Evolutionary conservation across 2,113 vertebrate species (phyloP).

Genomic region (Dromiciops gliroides): DNA sequence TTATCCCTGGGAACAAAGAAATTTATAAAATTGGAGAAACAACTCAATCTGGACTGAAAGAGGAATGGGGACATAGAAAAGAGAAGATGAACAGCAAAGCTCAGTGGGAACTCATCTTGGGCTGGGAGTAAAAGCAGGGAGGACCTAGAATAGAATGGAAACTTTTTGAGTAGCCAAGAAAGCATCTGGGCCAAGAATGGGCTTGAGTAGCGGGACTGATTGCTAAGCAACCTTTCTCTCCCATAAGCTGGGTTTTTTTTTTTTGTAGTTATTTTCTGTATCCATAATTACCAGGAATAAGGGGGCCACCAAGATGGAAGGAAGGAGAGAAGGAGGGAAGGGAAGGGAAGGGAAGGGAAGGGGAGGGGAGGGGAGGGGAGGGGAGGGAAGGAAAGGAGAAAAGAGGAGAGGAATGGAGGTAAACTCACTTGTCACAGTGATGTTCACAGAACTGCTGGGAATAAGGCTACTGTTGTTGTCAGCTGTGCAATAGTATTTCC

Average conservation of each 20-base stretch:
- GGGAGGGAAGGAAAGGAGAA: not conserved
- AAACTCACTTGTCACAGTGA: conserved; percentile 26
- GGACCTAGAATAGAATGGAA: not conserved
- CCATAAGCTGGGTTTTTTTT: not conserved
- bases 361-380: no score
- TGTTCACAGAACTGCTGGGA: conserved; percentile 15
- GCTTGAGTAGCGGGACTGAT: not conserved
- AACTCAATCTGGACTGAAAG: not conserved
- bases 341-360: not conserved
- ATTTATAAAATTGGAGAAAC: not conserved
- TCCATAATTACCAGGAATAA: not conserved
- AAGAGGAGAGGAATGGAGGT: not conserved
- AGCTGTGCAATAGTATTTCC: conserved; percentile 15
- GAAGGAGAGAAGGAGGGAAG: not conserved
- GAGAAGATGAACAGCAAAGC: not conserved
- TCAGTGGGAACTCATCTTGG: not conserved
- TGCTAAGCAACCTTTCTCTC: not conserved
- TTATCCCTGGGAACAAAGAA: not conserved
- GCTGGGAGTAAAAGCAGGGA: not conserved
- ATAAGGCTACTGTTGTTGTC: not conserved
- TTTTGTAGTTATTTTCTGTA: not conserved
- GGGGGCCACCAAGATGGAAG: no score
- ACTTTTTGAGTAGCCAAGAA: not conserved
- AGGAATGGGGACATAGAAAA: not conserved
- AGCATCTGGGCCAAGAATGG: not conserved